These are phyloP conservation scores for Saturnia japonica DNA, from an alignment of 2,888 invertebrate genomes.

Conservation along the genomic window DNA sequence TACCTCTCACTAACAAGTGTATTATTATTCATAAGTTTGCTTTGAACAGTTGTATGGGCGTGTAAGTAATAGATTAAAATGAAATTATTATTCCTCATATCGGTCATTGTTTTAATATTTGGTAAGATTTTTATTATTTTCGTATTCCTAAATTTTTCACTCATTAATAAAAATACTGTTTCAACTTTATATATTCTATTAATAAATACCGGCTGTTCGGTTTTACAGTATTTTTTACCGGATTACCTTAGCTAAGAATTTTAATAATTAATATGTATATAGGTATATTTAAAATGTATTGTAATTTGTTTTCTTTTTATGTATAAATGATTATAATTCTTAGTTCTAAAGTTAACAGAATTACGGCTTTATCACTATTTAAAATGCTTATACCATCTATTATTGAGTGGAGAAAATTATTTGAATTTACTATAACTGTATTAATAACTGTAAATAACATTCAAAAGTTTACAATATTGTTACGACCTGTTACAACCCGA, in stretches of 20 bases:
- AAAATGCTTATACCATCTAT: too few relatives aligned
- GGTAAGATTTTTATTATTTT: constrained; percentile 21
- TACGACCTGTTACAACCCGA: too few relatives aligned
- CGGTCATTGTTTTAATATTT: constrained; percentile 15
- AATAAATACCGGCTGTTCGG: background rate
- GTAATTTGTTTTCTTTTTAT: too few relatives aligned
- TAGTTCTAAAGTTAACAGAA: too few relatives aligned
- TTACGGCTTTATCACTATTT: too few relatives aligned
- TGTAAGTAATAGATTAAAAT: constrained; percentile 13
- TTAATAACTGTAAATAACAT: too few relatives aligned
- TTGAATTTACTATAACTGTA: too few relatives aligned
- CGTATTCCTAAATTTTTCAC: background rate
- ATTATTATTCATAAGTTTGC: constrained; percentile 3
- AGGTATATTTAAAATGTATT: too few relatives aligned
- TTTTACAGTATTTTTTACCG: background rate
- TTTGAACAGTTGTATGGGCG: constrained; percentile 18
- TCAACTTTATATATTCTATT: background rate
- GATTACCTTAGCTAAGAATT: background rate
- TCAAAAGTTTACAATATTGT: too few relatives aligned
- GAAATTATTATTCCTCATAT: constrained; percentile 16
- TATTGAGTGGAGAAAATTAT: too few relatives aligned
- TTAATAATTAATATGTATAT: background rate
- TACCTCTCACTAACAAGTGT: constrained; percentile 18
- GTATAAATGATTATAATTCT: too few relatives aligned
- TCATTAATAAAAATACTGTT: background rate